A percentile compares a stretch with the other conserved stretches of the same genome.
phyloP scores from a whole-genome alignment of 2,797 vertebrate genomes.

The Sebastiscus tertius region DNA sequence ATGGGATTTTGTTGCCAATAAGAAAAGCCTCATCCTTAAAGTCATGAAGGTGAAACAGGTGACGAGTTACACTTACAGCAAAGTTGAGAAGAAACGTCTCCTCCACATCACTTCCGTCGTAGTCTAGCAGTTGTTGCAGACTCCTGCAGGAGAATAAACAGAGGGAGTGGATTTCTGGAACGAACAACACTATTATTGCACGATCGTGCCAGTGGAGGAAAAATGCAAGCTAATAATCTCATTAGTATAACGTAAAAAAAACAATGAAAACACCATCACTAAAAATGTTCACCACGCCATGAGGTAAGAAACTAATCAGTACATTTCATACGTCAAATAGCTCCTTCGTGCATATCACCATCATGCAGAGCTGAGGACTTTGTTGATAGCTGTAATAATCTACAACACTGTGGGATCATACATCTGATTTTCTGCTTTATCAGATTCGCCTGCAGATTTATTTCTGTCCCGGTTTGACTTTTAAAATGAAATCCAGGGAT shows the following conservation, averaged over 20 bases:
- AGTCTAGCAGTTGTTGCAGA: conserved; percentile 94
- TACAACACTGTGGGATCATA: neutral
- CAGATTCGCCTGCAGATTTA: neutral
- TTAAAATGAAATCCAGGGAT: conserved; percentile 3
- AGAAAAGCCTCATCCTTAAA: neutral
- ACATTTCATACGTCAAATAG: neutral
- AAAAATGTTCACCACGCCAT: neutral
- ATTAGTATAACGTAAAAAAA: neutral
- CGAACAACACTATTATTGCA: neutral
- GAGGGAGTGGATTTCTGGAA: neutral
- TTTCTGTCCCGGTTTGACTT: neutral
- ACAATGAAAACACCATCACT: neutral
- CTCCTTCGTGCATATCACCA: neutral
- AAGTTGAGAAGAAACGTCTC: conserved; percentile 96
- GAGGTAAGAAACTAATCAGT: neutral
- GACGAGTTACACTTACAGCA: conserved; percentile 83
- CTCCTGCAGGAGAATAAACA: conserved; percentile 82
- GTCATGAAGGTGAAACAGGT: neutral
- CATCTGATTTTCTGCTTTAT: neutral
- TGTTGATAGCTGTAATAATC: neutral
- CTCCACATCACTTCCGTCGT: conserved; percentile 90
- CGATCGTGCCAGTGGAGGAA: neutral
- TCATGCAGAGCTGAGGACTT: no score
- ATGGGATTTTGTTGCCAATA: neutral
- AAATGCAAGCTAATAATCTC: neutral